These are phyloP conservation scores for Xerus rutilus DNA, from an alignment of 2,797 vertebrate species.

Conservation along the genomic window DNA sequence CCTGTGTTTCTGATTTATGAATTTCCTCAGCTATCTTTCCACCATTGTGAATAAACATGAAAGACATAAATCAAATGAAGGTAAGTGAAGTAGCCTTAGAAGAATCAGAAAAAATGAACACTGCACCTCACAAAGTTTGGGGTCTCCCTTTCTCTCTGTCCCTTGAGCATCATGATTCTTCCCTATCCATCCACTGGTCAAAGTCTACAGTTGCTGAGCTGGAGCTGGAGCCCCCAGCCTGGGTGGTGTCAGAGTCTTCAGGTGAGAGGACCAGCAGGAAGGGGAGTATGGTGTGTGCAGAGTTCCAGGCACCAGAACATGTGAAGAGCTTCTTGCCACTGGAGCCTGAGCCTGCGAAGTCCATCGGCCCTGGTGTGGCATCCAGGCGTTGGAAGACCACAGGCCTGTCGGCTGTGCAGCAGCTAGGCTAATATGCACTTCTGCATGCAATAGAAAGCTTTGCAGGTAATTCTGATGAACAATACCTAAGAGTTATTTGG, in stretches of 20 bases:
- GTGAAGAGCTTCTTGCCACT: background rate
- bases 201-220: background rate
- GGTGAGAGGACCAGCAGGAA: background rate
- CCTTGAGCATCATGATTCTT: background rate
- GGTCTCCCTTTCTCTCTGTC: background rate
- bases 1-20: background rate
- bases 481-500: background rate
- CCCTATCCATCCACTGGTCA: background rate
- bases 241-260: background rate
- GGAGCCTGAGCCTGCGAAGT: background rate
- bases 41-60: background rate
- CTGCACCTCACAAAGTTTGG: background rate
- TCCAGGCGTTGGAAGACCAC: background rate
- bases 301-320: background rate
- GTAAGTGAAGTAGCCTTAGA: background rate
- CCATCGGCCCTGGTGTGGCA: too few species aligned
- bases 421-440: background rate
- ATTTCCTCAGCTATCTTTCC: background rate
- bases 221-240: rapidly evolving
- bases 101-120: background rate
- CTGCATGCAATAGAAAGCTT: background rate
- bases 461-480: background rate
- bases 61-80: background rate
- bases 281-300: rapidly evolving
- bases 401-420: background rate